Conservation (phyloP, 2,888 invertebrate genomes). For the Latrodectus hesperus region DNA sequence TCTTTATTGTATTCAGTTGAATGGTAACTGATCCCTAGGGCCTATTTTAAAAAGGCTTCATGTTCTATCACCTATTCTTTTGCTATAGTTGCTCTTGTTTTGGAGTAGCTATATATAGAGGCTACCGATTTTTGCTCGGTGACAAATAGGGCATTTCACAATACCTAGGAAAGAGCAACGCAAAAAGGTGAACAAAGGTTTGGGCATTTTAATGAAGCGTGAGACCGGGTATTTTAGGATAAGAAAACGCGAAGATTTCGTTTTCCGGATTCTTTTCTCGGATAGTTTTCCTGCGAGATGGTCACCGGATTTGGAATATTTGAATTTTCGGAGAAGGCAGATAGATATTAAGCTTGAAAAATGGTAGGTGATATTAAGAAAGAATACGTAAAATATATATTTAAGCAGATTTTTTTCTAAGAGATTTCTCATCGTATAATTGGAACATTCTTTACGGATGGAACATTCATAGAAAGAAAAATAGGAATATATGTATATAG, state of each 20-base stretch:
- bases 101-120: slow-evolving; percentile 18
- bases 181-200: slow-evolving; percentile 14
- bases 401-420: too few relatives aligned
- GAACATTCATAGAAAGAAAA: too few relatives aligned
- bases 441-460: too few relatives aligned
- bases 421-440: too few relatives aligned
- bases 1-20: slow-evolving; percentile 67
- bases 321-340: too few relatives aligned
- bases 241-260: slow-evolving; percentile 7
- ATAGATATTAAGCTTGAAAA: too few relatives aligned
- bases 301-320: too few relatives aligned
- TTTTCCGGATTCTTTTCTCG: background rate
- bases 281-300: background rate
- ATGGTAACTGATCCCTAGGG: slow-evolving; percentile 62
- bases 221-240: slow-evolving; percentile 8
- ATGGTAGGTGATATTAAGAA: too few relatives aligned
- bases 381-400: too few relatives aligned
- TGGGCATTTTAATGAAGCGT: slow-evolving; percentile 59
- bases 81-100: slow-evolving; percentile 27
- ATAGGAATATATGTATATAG: too few relatives aligned
- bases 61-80: slow-evolving; percentile 46
- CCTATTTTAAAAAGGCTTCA: slow-evolving; percentile 66
- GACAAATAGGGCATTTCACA: slow-evolving; percentile 49
- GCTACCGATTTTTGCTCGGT: slow-evolving; percentile 21
- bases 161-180: background rate